Evolutionary conservation across 2,797 vertebrate species (phyloP), one percentile per base, ranked within the genome.

Genomic region (Cyprinodon diabolis): DNA sequence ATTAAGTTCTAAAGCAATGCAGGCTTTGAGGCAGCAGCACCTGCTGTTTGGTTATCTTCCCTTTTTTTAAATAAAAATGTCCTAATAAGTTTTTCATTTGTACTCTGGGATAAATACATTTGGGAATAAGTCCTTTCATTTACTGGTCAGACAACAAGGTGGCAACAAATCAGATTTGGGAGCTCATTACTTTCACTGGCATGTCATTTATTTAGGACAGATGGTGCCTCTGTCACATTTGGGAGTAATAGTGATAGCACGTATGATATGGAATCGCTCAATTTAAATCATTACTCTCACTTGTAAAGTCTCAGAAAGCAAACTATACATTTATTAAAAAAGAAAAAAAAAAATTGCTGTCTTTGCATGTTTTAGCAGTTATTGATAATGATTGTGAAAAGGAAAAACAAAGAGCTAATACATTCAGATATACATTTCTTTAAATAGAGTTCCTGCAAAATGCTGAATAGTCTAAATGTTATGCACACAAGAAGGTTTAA

Each of bases 201-300:
- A 62, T 45, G 57, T 70, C 47, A 63, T 63, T 68, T 74, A 5
- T 43, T 72, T 71, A 52, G 79, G 79, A 87, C 89, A 86, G 86
- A 86, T 86, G 89, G 83, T 71, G 63, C 67, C 57, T 78, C 78
- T 71, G 73, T 70, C 82, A 57, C 81, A 76, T 81, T 83, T 83
- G 77, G 71, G 79, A 49, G 48, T 72, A 83, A 23, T 0, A 52
- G 48, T 71, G 15, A 55, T 82, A 73, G 13, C 58, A 23, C 11
- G n/a, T 11, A n/a, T 63, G 12, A 43, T 1, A 21, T 43, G 19
- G 4, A 12, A 45, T 21, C 43, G 43, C 3, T 19, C 19, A 17
- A 40, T 45, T 63, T 63, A 63, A 3, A 23, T 6, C 60, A 45
- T 14, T 45, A 45, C 7, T 65, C 21, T 47, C 43, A 23, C 7